Evolutionary conservation across 92 coral and sea anemone genomes (phyloP).

Genomic region (Phenganax marumi): DNA sequence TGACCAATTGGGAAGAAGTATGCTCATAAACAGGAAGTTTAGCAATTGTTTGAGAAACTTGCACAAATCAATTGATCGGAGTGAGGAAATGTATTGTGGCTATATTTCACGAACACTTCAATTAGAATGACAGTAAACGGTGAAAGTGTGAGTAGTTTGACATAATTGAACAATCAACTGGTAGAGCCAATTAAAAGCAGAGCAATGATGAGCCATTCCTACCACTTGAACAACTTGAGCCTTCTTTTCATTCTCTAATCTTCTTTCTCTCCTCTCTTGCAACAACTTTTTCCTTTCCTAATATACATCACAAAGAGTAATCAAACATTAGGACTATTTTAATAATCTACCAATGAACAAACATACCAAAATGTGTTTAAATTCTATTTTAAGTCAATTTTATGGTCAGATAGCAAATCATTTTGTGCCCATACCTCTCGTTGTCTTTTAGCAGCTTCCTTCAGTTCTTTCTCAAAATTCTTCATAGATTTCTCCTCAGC

Average conservation of each 20-base stretch:
- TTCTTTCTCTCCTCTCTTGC: conserved; percentile 74
- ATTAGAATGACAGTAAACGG: too few relatives aligned
- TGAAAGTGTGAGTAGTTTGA: neutral
- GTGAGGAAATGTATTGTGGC: too few relatives aligned
- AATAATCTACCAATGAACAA: too few relatives aligned
- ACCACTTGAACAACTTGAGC: conserved; percentile 99
- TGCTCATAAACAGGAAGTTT: too few relatives aligned
- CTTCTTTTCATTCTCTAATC: conserved; percentile 91
- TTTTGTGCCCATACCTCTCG: conserved; percentile 65
- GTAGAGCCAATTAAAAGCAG: neutral
- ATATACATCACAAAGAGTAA: neutral
- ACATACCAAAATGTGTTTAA: too few relatives aligned
- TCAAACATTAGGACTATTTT: neutral
- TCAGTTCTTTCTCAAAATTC: conserved; percentile 78
- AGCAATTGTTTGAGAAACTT: too few relatives aligned
- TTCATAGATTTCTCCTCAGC: conserved; percentile 76
- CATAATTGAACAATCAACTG: neutral
- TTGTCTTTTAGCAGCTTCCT: conserved; percentile 66
- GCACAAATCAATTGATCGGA: too few relatives aligned
- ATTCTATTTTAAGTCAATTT: neutral
- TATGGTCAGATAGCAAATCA: neutral
- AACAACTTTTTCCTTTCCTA: conserved; percentile 73
- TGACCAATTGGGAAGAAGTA: too few relatives aligned
- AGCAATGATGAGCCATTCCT: conserved; percentile 16
- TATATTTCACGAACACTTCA: too few relatives aligned